phyloP scores from a whole-genome alignment of 2,888 invertebrate genomes.

The Melinaea marsaeus region DNA sequence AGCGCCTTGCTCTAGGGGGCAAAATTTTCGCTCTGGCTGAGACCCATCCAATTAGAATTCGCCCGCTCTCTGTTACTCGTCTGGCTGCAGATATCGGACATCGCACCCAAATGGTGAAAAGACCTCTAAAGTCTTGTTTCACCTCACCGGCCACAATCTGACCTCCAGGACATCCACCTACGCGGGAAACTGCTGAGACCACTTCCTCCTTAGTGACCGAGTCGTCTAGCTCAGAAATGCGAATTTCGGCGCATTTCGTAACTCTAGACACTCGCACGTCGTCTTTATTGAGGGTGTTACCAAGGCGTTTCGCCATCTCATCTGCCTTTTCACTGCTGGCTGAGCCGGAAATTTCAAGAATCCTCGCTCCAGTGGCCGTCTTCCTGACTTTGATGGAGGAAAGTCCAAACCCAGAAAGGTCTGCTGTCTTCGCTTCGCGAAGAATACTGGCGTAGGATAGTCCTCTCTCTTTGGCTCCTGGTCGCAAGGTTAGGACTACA shows the following conservation, averaged over 20 bases:
- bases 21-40: too few species aligned
- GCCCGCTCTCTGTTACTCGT: too few species aligned
- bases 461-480: neutral
- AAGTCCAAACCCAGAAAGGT: neutral
- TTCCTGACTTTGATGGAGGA: neutral
- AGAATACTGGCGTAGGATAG: neutral
- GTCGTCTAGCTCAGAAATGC: slow-evolving; percentile 25
- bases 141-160: too few species aligned
- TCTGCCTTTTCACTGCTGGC: neutral
- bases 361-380: neutral
- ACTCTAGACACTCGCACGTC: too few species aligned
- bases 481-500: neutral
- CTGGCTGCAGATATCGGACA: too few species aligned
- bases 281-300: neutral
- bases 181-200: too few species aligned
- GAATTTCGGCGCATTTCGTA: slow-evolving; percentile 5
- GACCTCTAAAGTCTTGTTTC: too few species aligned
- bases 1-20: too few species aligned
- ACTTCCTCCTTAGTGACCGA: too few species aligned
- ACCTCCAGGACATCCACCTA: too few species aligned
- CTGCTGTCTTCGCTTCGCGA: neutral
- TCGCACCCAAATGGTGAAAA: too few species aligned
- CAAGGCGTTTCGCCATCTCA: neutral
- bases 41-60: too few species aligned
- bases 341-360: neutral